phyloP scores from a whole-genome alignment of 2,888 invertebrate genomes.

The Melanchra persicariae region DNA sequence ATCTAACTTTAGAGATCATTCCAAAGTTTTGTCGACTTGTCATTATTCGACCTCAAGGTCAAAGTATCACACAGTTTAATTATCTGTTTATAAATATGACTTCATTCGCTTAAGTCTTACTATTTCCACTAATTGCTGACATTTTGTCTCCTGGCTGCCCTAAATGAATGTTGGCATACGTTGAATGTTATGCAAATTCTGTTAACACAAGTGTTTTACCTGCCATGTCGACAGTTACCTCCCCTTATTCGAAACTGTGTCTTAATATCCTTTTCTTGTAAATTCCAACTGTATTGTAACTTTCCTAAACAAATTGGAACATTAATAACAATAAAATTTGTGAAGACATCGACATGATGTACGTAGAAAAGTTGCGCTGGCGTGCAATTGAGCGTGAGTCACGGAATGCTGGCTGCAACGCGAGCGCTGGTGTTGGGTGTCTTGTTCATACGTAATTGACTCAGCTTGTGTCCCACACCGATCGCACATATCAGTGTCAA shows the following conservation, averaged over 20 bases:
- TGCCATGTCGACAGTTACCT: slow-evolving; percentile 17
- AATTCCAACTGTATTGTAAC: slow-evolving; percentile 48
- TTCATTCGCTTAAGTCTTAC: slow-evolving; percentile 72
- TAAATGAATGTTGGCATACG: slow-evolving; percentile 15
- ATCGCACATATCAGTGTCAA: slow-evolving; percentile 55
- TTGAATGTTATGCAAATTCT: slow-evolving; percentile 49
- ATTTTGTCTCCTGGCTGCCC: slow-evolving; percentile 39
- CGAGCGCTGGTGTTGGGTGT: slow-evolving; percentile 53
- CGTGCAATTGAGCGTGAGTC: slow-evolving; percentile 65
- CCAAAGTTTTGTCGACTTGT: slow-evolving; percentile 68
- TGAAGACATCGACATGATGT: slow-evolving; percentile 57
- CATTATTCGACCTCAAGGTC: slow-evolving; percentile 72
- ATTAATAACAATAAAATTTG: slow-evolving; percentile 58
- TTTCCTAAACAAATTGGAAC: slow-evolving; percentile 59
- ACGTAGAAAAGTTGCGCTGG: slow-evolving; percentile 56
- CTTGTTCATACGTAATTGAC: slow-evolving; percentile 53
- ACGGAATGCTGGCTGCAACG: slow-evolving; percentile 58
- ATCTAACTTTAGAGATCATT: slow-evolving; percentile 71
- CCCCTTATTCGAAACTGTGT: slow-evolving; percentile 23
- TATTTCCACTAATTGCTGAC: slow-evolving; percentile 70
- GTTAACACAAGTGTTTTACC: slow-evolving; percentile 46
- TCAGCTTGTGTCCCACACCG: slow-evolving; percentile 42
- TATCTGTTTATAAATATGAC: slow-evolving; percentile 75
- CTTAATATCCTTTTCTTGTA: slow-evolving; percentile 29
- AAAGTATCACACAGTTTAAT: slow-evolving; percentile 62